Conservation (phyloP, 2,113 vertebrate genomes). For the Pao palembangensis region DNA sequence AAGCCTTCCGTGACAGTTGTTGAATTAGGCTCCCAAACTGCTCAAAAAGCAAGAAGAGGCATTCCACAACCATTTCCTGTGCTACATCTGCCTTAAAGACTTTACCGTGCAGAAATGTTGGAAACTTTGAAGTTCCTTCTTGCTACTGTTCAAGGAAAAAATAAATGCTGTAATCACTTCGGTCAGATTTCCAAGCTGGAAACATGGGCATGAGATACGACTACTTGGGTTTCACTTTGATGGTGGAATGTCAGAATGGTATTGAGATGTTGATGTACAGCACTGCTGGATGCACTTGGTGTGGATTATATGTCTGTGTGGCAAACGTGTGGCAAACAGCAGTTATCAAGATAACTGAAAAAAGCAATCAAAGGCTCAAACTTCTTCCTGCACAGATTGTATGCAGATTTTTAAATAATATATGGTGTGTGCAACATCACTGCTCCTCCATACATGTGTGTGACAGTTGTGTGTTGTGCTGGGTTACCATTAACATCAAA, state of each 20-base stretch:
- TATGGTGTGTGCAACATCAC: not conserved
- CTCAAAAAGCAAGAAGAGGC: conserved; percentile 4
- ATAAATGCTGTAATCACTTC: conserved; percentile 17
- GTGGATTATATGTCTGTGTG: conserved; percentile 2
- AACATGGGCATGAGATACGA: conserved; percentile 18
- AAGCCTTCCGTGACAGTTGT: conserved; percentile 19
- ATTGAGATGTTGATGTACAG: not conserved
- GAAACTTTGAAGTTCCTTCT: conserved; percentile 27
- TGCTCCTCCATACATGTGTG: not conserved
- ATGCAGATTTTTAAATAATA: not conserved
- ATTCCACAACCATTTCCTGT: conserved; percentile 22
- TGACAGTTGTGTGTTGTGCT: not conserved
- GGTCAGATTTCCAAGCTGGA: conserved; percentile 35
- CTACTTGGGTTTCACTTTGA: conserved; percentile 23
- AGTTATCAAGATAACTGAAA: not conserved
- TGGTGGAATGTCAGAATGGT: conserved; percentile 15
- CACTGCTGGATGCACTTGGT: not conserved
- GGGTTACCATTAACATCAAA: not conserved
- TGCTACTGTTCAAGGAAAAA: conserved; percentile 29
- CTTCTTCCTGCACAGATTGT: not conserved
- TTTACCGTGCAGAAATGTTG: conserved; percentile 11
- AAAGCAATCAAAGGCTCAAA: not conserved
- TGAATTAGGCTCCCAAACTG: conserved; percentile 29
- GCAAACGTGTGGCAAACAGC: not conserved
- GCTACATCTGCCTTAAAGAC: conserved; percentile 16